phyloP scores from a whole-genome alignment of 2,888 invertebrate species.

The Dasypogon diadema region DNA sequence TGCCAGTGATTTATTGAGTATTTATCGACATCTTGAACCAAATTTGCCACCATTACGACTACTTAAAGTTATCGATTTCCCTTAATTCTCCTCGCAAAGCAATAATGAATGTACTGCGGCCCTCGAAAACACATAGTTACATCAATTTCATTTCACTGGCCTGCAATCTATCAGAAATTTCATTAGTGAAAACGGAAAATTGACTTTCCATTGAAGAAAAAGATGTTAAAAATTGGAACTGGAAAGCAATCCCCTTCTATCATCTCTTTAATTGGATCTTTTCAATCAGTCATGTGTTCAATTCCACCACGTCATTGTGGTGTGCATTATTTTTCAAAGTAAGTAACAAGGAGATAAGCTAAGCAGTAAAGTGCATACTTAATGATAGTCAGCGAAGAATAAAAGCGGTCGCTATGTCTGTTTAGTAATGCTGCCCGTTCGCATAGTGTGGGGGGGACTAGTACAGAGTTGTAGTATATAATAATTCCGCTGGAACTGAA shows the following conservation, averaged over 20 bases:
- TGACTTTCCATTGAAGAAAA: slow-evolving; percentile 41
- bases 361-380: slow-evolving; percentile 42
- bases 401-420: background rate
- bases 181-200: slow-evolving; percentile 48
- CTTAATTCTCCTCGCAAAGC: too few relatives aligned
- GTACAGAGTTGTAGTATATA: background rate
- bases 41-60: too few relatives aligned
- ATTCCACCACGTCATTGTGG: background rate
- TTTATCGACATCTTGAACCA: too few relatives aligned
- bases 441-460: too few relatives aligned
- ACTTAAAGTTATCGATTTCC: too few relatives aligned
- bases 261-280: slow-evolving; percentile 32
- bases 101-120: background rate
- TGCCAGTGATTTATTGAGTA: too few relatives aligned
- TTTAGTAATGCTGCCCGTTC: too few relatives aligned
- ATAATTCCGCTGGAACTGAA: background rate
- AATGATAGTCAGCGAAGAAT: slow-evolving; percentile 16
- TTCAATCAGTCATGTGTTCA: slow-evolving; percentile 43
- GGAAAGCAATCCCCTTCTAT: slow-evolving; percentile 40
- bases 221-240: background rate
- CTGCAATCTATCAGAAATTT: slow-evolving; percentile 33
- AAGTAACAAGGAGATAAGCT: slow-evolving; percentile 36
- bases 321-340: background rate
- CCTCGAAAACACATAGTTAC: background rate
- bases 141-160: slow-evolving; percentile 37